A percentile compares a stretch with the other conserved stretches of the same genome.
phyloP scores from a whole-genome alignment of 2,113 vertebrate species.

The Cinclus cinclus region DNA sequence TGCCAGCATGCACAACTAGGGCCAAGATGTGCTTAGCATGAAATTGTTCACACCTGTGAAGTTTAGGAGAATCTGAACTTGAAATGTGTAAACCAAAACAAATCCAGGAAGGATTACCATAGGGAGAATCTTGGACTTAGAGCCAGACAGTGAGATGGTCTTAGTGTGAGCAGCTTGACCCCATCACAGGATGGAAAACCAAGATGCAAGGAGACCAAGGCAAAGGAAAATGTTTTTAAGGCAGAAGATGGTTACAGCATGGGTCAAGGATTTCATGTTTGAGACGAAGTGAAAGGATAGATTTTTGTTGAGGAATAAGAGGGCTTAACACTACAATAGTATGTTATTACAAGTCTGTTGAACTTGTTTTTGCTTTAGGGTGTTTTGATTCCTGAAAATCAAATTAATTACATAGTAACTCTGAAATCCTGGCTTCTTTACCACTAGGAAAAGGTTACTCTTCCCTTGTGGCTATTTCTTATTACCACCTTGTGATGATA shows the following conservation, averaged over 20 bases:
- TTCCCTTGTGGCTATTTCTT: conserved; percentile 61
- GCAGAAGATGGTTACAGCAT: background rate
- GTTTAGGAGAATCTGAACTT: background rate
- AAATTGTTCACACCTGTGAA: background rate
- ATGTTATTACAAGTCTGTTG: conserved; percentile 63
- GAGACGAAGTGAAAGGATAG: background rate
- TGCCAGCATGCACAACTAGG: background rate
- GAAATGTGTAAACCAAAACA: background rate
- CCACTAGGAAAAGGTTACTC: conserved; percentile 54
- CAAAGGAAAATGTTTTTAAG: background rate
- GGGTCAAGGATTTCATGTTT: background rate
- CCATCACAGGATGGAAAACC: background rate
- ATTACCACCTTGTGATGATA: conserved; percentile 65
- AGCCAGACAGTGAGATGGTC: background rate
- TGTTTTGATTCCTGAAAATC: conserved; percentile 63
- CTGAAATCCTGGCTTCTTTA: conserved; percentile 50
- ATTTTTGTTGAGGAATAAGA: conserved; percentile 26
- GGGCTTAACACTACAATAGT: conserved; percentile 20
- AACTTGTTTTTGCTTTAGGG: conserved; percentile 69
- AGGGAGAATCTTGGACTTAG: background rate
- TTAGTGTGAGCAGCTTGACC: background rate
- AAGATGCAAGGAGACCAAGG: background rate
- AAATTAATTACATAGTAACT: conserved; percentile 62
- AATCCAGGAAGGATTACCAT: background rate
- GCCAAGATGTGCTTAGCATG: background rate